A percentile compares a stretch with the other conserved stretches of the same genome.
phyloP scores from a whole-genome alignment of 2,113 vertebrate genomes.

The Illadopsis cleaveri region DNA sequence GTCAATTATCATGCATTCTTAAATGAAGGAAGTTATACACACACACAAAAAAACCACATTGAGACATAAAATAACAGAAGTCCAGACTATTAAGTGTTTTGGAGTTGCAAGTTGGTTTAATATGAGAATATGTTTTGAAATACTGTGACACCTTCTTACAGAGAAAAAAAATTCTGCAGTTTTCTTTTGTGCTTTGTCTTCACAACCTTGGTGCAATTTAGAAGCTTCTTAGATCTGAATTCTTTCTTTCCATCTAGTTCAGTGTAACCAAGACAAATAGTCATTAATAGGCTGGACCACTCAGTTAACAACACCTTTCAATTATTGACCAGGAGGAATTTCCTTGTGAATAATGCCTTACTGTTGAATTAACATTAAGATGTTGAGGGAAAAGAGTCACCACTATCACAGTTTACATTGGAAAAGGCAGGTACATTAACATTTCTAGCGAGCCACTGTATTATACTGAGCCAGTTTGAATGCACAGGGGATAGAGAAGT shows the following conservation, averaged over 20 bases:
- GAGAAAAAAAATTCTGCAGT: background rate
- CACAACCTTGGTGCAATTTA: background rate
- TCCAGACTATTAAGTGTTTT: background rate
- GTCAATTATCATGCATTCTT: background rate
- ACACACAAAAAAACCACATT: background rate
- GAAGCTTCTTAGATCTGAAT: background rate
- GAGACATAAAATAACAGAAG: background rate
- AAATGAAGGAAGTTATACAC: background rate
- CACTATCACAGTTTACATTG: conserved; percentile 17
- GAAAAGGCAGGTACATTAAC: conserved; percentile 7
- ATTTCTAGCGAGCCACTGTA: conserved; percentile 15
- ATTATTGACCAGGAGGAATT: background rate
- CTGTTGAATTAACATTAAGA: background rate
- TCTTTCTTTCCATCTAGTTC: background rate
- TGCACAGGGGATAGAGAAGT: conserved; percentile 5
- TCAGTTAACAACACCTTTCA: background rate
- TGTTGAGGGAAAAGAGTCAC: conserved; percentile 8
- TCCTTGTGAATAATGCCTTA: background rate
- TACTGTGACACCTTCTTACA: background rate
- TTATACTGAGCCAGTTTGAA: conserved; percentile 18
- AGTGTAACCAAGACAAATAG: background rate
- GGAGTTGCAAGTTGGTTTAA: background rate
- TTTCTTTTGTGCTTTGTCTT: background rate
- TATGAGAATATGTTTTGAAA: background rate
- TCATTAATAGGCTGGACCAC: background rate